Conservation (phyloP, 2,888 invertebrate species). For the Ectemnius continuus region DNA sequence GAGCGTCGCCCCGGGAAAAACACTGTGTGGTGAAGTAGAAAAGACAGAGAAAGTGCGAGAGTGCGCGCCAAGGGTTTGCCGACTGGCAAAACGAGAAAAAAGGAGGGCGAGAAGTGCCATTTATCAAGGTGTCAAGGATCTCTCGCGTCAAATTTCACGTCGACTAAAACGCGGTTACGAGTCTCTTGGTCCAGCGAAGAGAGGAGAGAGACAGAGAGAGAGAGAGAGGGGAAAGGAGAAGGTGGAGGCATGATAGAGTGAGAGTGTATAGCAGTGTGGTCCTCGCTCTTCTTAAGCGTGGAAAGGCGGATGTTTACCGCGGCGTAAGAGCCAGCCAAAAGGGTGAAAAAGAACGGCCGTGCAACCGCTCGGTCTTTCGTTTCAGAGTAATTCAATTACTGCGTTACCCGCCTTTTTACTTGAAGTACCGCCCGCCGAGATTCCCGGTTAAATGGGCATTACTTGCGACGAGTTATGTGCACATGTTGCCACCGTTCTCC, state of each 20-base stretch:
- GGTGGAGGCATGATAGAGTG: too few relatives aligned
- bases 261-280: too few relatives aligned
- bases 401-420: constrained; percentile 3
- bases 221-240: too few relatives aligned
- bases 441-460: constrained; percentile 4
- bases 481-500: too few relatives aligned
- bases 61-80: not conserved
- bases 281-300: not conserved
- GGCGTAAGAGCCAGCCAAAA: constrained; percentile 1
- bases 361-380: not conserved
- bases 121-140: constrained; percentile 7
- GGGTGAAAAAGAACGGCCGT: not conserved
- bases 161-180: constrained; percentile 4
- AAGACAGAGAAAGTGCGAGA: not conserved
- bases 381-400: constrained; percentile 10
- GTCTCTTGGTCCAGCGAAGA: not conserved
- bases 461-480: not conserved
- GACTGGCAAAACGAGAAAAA: not conserved
- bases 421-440: not conserved
- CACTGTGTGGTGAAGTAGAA: too few relatives aligned
- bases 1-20: too few relatives aligned
- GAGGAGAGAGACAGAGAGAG: not conserved
- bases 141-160: constrained; percentile 6
- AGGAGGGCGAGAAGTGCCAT: not conserved
- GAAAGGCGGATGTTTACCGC: constrained; percentile 5